Base-by-base conservation (phyloP, 37 sponge, comb jelly and placozoan species). In the Halichondria panicea region DNA sequence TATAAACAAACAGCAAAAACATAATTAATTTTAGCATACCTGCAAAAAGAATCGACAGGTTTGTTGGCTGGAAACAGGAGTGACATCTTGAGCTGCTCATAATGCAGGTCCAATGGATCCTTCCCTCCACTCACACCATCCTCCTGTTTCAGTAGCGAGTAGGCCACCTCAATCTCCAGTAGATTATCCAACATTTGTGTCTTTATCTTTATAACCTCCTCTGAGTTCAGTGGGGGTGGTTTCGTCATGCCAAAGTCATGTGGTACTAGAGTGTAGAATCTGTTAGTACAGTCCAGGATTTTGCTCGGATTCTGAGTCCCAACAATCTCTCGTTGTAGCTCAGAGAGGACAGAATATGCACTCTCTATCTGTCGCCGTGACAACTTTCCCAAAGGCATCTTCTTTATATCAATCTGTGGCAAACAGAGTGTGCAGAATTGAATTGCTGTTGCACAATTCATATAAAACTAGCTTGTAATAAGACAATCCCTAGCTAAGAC, bases 341-440 rank as follows among this genome's bases (percentile, higher is more conserved):
- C 93, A 34, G 87, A 84, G 65, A 98, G 89, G 50, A 95, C 94
- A 4, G 65, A 46, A 72, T 93, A 98, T 1, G 99, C 99, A 67
- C 73, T 72, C 36, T 84, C 72, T 2, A 98, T 95, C 82, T 98
- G 99, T 21, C 85, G 83, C 70, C 81, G 81, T 31, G 94, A 93
- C 27, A 98, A 71, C 74, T 98, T 98, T 8, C 99, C 99, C 3
- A 98, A 85, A 43, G 99, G 99, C 99, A 98, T 98, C 87, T 98
- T 98, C 75, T 98, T 93, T 78, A 95, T 82, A 54, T 98, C 99
- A 85, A 98, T 98, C 96, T 96, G 42, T 28, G 37, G 65, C 33
- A 18, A 38, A 1, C 5, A 5, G 37, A 43, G 30, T 22, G 48
- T 52, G 71, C 18, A 79, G 19, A 36, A 15, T 43, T 35, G 28